These are phyloP conservation scores for Tachypleus tridentatus DNA, from an alignment of 1,140 invertebrate species.

Conservation along the genomic window DNA sequence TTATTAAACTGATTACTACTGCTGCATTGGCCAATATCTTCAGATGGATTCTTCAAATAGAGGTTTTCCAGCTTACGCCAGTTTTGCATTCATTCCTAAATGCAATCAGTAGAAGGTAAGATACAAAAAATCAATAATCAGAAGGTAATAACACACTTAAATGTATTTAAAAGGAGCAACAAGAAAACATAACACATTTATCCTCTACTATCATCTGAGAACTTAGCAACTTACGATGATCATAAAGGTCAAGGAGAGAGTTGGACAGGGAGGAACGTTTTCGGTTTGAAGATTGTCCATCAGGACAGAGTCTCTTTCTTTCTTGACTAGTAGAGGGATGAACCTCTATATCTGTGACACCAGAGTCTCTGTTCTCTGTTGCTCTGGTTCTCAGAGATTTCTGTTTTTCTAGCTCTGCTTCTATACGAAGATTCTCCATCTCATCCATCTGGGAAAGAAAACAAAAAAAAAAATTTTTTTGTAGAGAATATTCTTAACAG, in stretches of 20 bases:
- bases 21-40: no score
- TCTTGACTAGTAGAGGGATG: neutral
- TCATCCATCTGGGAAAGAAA: conserved; percentile 58
- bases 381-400: neutral
- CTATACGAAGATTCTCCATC: conserved; percentile 77
- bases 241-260: conserved; percentile 83
- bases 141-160: no score
- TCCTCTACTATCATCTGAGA: no score
- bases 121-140: no score
- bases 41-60: no score
- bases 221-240: conserved; percentile 56
- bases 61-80: no score
- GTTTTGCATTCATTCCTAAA: no score
- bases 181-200: no score
- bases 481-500: no score
- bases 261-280: conserved; percentile 79
- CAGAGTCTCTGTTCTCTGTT: neutral
- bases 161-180: no score
- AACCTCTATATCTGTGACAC: neutral
- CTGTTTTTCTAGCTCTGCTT: conserved; percentile 37
- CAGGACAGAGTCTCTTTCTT: neutral
- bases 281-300: conserved; percentile 28
- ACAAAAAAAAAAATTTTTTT: neutral
- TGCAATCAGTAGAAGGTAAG: no score
- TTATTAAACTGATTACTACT: no score